A percentile compares a stretch with the other conserved stretches of the same genome.
These are phyloP conservation scores for Tetropium fuscum DNA, from an alignment of 2,888 invertebrate genomes.

Conservation along the genomic window DNA sequence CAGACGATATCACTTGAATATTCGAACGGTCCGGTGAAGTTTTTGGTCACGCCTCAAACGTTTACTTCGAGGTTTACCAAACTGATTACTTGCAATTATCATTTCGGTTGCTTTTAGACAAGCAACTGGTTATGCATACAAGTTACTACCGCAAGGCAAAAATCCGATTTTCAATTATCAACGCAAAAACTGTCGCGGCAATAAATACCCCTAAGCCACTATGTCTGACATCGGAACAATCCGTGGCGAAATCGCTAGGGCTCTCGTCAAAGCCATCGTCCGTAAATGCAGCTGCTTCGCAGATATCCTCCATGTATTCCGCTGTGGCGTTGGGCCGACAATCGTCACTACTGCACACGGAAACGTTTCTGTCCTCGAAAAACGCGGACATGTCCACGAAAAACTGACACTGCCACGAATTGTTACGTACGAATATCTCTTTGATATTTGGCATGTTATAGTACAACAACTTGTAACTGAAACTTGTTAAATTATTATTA, in stretches of 20 bases:
- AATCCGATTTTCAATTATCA: neutral
- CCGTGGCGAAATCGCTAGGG: slow-evolving; percentile 43
- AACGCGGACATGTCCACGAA: slow-evolving; percentile 58
- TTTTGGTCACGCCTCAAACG: no score
- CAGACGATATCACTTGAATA: no score
- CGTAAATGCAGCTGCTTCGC: slow-evolving; percentile 34
- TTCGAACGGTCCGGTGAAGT: no score
- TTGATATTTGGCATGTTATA: slow-evolving; percentile 57
- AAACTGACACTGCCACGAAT: slow-evolving; percentile 61
- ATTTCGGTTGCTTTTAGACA: neutral
- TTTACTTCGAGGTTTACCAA: neutral
- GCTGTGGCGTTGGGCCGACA: slow-evolving; percentile 52
- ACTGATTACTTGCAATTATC: neutral
- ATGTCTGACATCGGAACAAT: slow-evolving; percentile 30
- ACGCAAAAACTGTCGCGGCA: neutral
- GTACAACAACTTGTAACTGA: slow-evolving; percentile 57
- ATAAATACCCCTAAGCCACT: neutral
- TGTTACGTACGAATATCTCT: slow-evolving; percentile 58
- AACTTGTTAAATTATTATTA: slow-evolving; percentile 55
- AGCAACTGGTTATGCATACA: neutral
- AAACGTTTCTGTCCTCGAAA: slow-evolving; percentile 53
- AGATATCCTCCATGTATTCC: slow-evolving; percentile 48
- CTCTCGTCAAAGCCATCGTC: slow-evolving; percentile 26
- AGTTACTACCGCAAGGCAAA: neutral
- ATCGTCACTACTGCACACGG: slow-evolving; percentile 53